These are phyloP conservation scores for Mohoua ochrocephala DNA, from an alignment of 2,113 vertebrate genomes.

Conservation along the genomic window DNA sequence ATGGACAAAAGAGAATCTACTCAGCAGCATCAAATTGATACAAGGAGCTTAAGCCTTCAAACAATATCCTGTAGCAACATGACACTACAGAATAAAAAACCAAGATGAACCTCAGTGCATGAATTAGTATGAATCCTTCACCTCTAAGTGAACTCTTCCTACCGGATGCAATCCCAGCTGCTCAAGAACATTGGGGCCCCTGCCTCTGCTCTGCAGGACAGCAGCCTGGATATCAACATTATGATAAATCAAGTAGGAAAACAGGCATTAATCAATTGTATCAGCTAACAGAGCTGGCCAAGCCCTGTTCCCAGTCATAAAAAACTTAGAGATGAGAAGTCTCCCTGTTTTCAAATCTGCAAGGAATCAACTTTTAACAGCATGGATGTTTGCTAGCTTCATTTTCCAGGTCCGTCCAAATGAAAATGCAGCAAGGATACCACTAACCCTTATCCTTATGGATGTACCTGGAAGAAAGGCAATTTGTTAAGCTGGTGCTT, in stretches of 20 bases:
- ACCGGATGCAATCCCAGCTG: conserved; percentile 34
- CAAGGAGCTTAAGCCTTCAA: background rate
- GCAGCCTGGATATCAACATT: conserved; percentile 37
- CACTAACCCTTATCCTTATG: background rate
- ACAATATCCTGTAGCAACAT: background rate
- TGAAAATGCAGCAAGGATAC: background rate
- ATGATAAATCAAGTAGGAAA: conserved; percentile 44
- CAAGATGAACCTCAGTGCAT: background rate
- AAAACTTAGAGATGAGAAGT: background rate
- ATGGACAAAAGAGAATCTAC: background rate
- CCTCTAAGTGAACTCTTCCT: conserved; percentile 48
- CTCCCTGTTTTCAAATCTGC: background rate
- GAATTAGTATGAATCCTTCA: conserved; percentile 11
- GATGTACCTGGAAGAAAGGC: background rate
- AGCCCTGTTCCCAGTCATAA: background rate
- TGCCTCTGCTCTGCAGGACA: conserved; percentile 13
- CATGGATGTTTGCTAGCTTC: background rate
- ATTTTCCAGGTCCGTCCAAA: background rate
- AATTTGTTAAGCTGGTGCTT: background rate
- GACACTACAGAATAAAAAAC: background rate
- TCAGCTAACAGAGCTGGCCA: background rate
- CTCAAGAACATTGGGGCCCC: background rate
- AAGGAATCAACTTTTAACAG: background rate
- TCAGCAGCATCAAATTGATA: background rate
- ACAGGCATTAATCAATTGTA: conserved; percentile 15